phyloP scores from a whole-genome alignment of 2,113 vertebrate species.

The Tragulus kanchil region DNA sequence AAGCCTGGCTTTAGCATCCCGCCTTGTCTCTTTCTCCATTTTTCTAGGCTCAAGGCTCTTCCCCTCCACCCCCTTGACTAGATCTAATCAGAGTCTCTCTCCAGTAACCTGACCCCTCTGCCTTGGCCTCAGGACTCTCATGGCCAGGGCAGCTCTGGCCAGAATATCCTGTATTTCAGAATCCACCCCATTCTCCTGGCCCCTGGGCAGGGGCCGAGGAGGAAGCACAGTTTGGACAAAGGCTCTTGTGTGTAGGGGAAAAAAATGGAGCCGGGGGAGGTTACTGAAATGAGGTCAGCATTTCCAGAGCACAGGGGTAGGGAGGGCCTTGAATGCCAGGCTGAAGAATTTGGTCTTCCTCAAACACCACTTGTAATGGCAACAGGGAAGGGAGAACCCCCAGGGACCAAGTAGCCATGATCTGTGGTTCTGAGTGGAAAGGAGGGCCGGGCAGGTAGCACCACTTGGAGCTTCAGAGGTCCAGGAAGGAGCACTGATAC shows the following conservation, averaged over 20 bases:
- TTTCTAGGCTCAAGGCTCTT: neutral
- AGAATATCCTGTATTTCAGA: conserved; percentile 46
- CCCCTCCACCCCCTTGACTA: neutral
- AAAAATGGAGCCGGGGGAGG: neutral
- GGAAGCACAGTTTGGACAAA: conserved; percentile 45
- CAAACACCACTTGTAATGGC: neutral
- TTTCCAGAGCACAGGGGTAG: neutral
- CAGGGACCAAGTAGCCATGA: neutral
- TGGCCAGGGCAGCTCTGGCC: conserved; percentile 42
- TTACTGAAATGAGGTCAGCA: neutral
- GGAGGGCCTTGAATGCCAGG: neutral
- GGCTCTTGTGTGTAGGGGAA: neutral
- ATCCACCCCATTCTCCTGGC: neutral
- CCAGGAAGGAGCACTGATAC: neutral
- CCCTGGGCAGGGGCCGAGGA: neutral
- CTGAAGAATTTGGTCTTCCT: neutral
- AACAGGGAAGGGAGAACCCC: neutral
- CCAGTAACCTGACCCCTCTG: conserved; percentile 61
- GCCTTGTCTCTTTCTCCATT: neutral
- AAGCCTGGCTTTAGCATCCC: neutral
- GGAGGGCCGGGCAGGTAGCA: neutral
- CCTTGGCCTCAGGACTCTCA: conserved; percentile 23
- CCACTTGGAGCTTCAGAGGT: neutral
- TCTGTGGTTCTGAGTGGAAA: neutral
- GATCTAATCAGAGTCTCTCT: conserved; percentile 68